Conservation (phyloP, 2,113 vertebrate genomes). For the Silurus glanis region DNA sequence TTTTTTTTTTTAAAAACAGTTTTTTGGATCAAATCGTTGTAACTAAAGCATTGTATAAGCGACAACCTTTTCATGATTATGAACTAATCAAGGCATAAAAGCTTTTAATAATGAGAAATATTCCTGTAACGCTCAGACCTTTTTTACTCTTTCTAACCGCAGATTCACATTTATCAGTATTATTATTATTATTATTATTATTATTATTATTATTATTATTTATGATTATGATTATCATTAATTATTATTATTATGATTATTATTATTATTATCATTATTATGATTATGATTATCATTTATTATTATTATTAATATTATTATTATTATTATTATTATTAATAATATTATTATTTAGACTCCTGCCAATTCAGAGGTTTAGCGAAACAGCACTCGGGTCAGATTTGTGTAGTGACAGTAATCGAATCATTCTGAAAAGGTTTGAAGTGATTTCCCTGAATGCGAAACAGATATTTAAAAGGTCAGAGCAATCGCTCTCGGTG, state of each 20-base stretch:
- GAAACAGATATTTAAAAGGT: slow-evolving; percentile 10
- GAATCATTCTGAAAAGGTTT: background rate
- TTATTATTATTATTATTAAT: no score
- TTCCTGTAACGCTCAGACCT: background rate
- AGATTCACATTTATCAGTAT: background rate
- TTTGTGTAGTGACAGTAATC: background rate
- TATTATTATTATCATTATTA: background rate
- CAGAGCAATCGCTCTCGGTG: background rate
- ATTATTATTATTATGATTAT: no score
- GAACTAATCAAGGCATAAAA: background rate
- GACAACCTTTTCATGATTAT: background rate
- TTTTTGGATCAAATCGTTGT: no score
- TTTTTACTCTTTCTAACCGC: background rate
- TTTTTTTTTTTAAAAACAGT: no score
- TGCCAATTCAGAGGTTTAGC: background rate
- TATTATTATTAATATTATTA: no score
- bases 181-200: background rate
- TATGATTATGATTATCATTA: background rate
- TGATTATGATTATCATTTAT: no score
- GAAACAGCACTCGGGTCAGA: background rate
- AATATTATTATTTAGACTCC: background rate
- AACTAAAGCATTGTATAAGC: no score
- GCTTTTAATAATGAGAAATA: slow-evolving; percentile 5
- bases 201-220: background rate
- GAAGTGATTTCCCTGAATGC: slow-evolving; percentile 3